These are phyloP conservation scores for Hedychridium roseum DNA, from an alignment of 2,888 invertebrate genomes.

Conservation along the genomic window DNA sequence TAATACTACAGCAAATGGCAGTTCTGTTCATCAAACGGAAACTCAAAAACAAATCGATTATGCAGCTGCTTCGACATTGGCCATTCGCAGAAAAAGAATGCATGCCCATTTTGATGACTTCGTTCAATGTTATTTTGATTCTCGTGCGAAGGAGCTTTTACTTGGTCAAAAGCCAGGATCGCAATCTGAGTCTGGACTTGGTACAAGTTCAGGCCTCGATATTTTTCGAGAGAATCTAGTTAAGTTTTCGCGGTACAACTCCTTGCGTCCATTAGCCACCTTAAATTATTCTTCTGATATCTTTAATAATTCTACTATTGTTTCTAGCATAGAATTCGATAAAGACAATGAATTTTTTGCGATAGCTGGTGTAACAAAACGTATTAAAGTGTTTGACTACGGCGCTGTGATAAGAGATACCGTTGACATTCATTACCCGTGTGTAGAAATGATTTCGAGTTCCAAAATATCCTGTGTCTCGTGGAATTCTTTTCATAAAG, in stretches of 20 bases:
- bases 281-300: conserved; percentile 90
- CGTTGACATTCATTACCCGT: conserved; percentile 92
- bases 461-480: conserved; percentile 95
- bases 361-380: conserved; percentile 93
- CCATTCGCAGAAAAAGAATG: conserved; percentile 77
- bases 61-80: conserved; percentile 66
- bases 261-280: conserved; percentile 83
- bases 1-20: conserved; percentile 23
- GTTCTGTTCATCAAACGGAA: conserved; percentile 31
- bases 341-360: conserved; percentile 96
- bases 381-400: conserved; percentile 94
- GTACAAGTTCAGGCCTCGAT: conserved; percentile 69
- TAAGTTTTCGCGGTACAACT: conserved; percentile 83
- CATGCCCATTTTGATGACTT: conserved; percentile 90
- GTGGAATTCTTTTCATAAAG: conserved; percentile 92
- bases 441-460: conserved; percentile 88
- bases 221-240: conserved; percentile 85
- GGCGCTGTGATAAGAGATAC: conserved; percentile 83
- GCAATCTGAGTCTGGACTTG: conserved; percentile 43
- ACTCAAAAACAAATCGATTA: conserved; percentile 43
- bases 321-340: conserved; percentile 94
- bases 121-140: conserved; percentile 84
- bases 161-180: conserved; percentile 64
- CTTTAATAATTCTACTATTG: conserved; percentile 85
- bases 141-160: conserved; percentile 77